A percentile compares a stretch with the other conserved stretches of the same genome.
These are phyloP conservation scores for Drosophila ambigua DNA, from an alignment of 1,140 invertebrate genomes.

Conservation along the genomic window DNA sequence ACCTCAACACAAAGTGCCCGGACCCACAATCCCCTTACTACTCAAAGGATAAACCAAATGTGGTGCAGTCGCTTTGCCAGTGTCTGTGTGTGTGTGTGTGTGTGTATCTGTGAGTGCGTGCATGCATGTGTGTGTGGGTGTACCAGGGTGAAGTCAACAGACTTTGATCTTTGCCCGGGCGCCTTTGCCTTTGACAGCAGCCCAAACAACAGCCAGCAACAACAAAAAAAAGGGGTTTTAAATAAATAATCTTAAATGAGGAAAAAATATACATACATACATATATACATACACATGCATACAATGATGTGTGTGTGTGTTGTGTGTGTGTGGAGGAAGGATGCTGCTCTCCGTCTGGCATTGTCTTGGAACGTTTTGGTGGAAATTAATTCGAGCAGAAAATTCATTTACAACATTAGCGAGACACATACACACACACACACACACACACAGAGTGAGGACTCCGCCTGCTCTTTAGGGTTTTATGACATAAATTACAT, in stretches of 20 bases:
- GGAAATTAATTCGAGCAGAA: constrained; percentile 77
- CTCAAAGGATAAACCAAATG: constrained; percentile 17
- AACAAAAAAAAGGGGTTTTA: constrained; percentile 60
- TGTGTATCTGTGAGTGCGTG: constrained; percentile 2
- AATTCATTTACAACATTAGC: constrained; percentile 82
- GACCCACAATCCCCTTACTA: constrained; percentile 6
- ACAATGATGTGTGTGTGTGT: not conserved
- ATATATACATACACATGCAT: not conserved
- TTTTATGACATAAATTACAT: constrained; percentile 83
- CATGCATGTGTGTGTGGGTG: constrained; percentile 24
- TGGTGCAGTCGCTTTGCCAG: constrained; percentile 13
- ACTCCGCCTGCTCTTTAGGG: constrained; percentile 20
- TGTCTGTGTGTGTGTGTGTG: constrained; percentile 8
- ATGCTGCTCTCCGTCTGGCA: not conserved
- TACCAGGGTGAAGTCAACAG: constrained; percentile 40
- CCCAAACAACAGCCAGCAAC: constrained; percentile 6
- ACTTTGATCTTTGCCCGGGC: constrained; percentile 68
- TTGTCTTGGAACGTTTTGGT: constrained; percentile 26
- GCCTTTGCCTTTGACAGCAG: constrained; percentile 52
- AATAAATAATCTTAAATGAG: constrained; percentile 74
- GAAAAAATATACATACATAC: constrained; percentile 28
- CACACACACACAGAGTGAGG: constrained; percentile 11
- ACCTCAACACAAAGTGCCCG: constrained; percentile 27
- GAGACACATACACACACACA: constrained; percentile 37
- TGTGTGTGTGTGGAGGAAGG: too few relatives aligned